These are phyloP conservation scores for Drosophila repleta DNA, from an alignment of 1,140 invertebrate genomes.

Conservation along the genomic window DNA sequence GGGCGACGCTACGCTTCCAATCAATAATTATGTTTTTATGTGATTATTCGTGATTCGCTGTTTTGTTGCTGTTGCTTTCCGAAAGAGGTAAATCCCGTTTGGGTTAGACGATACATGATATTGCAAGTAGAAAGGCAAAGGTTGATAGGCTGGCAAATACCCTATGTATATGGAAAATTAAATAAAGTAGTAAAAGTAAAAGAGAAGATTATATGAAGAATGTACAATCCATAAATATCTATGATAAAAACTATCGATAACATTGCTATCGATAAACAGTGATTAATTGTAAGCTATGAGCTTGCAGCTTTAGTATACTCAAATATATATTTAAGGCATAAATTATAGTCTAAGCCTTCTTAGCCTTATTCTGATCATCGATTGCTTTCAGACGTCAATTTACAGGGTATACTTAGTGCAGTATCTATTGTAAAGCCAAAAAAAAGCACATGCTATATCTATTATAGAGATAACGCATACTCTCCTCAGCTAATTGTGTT, in stretches of 20 bases:
- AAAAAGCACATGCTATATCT: too few relatives aligned
- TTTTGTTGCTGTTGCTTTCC: not conserved
- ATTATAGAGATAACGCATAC: too few relatives aligned
- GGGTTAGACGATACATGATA: conserved; percentile 14
- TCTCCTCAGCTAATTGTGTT: too few relatives aligned
- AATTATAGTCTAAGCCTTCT: too few relatives aligned
- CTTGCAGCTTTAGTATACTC: too few relatives aligned
- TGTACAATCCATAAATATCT: too few relatives aligned
- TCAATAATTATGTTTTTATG: conserved; percentile 26
- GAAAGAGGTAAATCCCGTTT: conserved; percentile 23
- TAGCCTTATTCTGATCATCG: too few relatives aligned
- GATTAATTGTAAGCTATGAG: not conserved
- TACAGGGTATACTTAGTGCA: conserved; percentile 19
- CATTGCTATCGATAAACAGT: not conserved
- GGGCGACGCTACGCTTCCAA: conserved; percentile 8
- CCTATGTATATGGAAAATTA: not conserved
- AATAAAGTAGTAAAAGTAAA: too few relatives aligned
- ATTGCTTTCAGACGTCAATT: too few relatives aligned
- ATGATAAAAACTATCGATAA: not conserved
- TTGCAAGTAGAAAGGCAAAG: conserved; percentile 14
- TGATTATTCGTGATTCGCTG: not conserved
- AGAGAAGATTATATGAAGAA: too few relatives aligned
- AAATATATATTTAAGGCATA: too few relatives aligned
- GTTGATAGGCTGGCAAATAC: not conserved
- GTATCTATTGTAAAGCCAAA: conserved; percentile 7